A percentile compares a stretch with the other conserved stretches of the same genome.
These are phyloP conservation scores for Dicyrtomina minuta DNA, from an alignment of 2,888 invertebrate species.

Conservation along the genomic window DNA sequence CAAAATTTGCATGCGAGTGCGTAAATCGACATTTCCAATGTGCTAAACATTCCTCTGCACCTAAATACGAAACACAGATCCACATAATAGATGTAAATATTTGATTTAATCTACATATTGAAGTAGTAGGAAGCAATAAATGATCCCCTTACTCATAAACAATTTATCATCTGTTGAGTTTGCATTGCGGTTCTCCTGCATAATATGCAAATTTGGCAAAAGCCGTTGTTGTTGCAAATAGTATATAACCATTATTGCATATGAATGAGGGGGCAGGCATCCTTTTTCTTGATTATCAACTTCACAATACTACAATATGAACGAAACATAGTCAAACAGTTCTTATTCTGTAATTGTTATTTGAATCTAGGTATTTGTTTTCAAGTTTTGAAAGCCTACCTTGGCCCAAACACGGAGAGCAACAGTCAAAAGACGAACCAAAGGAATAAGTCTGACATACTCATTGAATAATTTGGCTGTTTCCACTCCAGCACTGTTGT, in stretches of 20 bases:
- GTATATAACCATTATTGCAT: conserved; percentile 60
- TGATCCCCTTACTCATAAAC: conserved; percentile 46
- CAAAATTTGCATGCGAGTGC: conserved; percentile 53
- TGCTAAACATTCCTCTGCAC: conserved; percentile 41
- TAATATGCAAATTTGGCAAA: conserved; percentile 59
- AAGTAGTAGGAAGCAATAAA: too few species aligned
- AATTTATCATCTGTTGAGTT: conserved; percentile 19
- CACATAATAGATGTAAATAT: too few species aligned
- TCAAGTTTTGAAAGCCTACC: conserved; percentile 53
- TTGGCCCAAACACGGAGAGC: conserved; percentile 58
- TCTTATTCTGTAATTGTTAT: too few species aligned
- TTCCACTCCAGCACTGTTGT: conserved; percentile 55
- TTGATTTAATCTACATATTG: too few species aligned
- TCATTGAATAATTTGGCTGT: conserved; percentile 54
- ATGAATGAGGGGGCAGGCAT: conserved; percentile 59
- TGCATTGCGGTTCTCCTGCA: conserved; percentile 46
- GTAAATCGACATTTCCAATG: conserved; percentile 18
- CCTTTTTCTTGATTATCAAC: conserved; percentile 59
- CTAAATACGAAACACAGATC: conserved; percentile 42
- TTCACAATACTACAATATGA: conserved; percentile 57
- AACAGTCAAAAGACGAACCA: conserved; percentile 55
- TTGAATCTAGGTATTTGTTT: too few species aligned
- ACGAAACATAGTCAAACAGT: too few species aligned
- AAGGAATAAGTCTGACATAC: conserved; percentile 55
- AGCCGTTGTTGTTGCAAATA: conserved; percentile 59